Evolutionary conservation across 2,113 vertebrate genomes (phyloP), one percentile per base, ranked within the genome.

Genomic region (Elephantulus edwardii): DNA sequence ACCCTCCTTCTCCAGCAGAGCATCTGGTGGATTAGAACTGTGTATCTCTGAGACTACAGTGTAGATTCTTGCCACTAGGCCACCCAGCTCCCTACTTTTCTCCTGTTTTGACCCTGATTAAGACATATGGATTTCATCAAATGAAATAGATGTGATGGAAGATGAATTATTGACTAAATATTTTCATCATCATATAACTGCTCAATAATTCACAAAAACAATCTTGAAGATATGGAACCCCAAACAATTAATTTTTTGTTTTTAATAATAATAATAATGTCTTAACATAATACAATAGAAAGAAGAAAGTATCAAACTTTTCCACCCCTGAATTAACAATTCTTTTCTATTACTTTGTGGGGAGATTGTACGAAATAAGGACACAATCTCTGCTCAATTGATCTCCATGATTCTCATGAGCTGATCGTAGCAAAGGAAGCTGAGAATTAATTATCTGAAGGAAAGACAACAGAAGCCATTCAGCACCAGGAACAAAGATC

Each of bases 381-480:
- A 1, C 14, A 64, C 0, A 48, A 10, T 28, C 10, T 33, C 30
- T 33, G 3, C 28, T 8, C 52, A 30, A 46, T 14, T 79, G 35
- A 81, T 52, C 3, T 33, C 50, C 10, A 66, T 56, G n/a, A 60
- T n/a, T 16, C 26, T 26, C 82, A 54, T 40, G 78, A 72, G 16
- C 8, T 24, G 11, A 2, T 52, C 80, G 35, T 26, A 60, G 54
- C 16, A 70, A 40, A 90, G 0, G 38, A 8, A 85, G 12, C 40
- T 77, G 38, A 80, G 40, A 77, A 76, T 44, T 83, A 90, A 83
- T 79, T 83, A 89, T 94, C 86, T 92, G 44, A 70, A 93, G 80
- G 90, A 46, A 58, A 83, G n/a, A n/a, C n/a, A 93, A 13, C 35
- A 83, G 42, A 46, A 96, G 70, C 82, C 85, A 86, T 92, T 91